These are phyloP conservation scores for Noctuana brunneofusca DNA, from an alignment of 2,888 invertebrate species.

Conservation along the genomic window DNA sequence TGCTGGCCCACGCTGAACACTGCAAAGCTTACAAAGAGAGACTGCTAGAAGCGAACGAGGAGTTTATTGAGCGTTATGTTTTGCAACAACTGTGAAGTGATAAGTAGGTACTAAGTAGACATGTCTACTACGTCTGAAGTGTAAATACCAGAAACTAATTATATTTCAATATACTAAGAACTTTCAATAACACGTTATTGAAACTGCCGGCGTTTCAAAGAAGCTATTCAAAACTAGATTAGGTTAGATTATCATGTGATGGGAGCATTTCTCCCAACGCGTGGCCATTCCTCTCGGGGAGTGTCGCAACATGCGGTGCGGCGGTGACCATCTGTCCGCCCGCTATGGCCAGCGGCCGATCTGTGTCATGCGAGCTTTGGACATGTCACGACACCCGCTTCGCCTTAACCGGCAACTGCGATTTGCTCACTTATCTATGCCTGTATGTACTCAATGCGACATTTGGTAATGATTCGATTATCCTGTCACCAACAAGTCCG, in stretches of 20 bases:
- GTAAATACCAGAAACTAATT: no score
- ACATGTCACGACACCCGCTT: conserved; percentile 28
- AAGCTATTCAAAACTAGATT: neutral
- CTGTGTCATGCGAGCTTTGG: conserved; percentile 26
- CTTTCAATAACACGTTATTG: neutral
- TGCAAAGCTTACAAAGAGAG: conserved; percentile 47
- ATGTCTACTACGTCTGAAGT: no score
- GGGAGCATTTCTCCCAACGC: neutral
- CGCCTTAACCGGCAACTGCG: conserved; percentile 24
- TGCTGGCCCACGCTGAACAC: conserved; percentile 43
- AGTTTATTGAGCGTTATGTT: conserved; percentile 58
- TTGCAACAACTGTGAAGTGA: conserved; percentile 11
- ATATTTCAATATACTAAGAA: no score
- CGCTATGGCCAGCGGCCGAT: conserved; percentile 25
- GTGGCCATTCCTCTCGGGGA: conserved; percentile 9
- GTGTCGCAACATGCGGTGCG: conserved; percentile 2
- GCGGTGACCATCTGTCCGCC: conserved; percentile 30
- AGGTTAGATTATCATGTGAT: neutral
- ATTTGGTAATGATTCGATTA: conserved; percentile 29
- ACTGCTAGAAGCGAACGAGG: conserved; percentile 55
- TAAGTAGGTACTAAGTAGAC: no score
- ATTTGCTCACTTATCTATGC: conserved; percentile 24
- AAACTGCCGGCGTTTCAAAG: neutral
- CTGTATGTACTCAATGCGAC: conserved; percentile 4
- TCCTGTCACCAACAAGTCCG: conserved; percentile 12